Evolutionary conservation across 2,888 invertebrate genomes (phyloP), one percentile per base, ranked within the genome.

Genomic region (Cancer borealis): DNA sequence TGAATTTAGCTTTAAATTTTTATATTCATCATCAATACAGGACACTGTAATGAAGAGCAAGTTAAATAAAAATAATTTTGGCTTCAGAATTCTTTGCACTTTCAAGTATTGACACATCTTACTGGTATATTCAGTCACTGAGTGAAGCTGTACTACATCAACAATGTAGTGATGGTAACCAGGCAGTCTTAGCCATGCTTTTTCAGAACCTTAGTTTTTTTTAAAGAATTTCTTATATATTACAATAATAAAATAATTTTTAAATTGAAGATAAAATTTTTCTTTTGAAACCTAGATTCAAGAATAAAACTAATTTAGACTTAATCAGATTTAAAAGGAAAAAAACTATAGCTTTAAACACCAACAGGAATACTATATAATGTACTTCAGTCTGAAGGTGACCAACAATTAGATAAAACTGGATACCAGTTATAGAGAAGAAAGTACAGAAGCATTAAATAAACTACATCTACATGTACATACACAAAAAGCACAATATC

Each of bases 351-450:
- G 54, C 73, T 47, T 88, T 60, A 93, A 88, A 66, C 89, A 60
- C 90, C 90, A 45, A 47, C 84, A 91, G 46, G 54, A 87, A 54
- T 91, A 47, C 47, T 17, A 88, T 66, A 92, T 66, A 60, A 26
- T 73, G 87, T 94, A 79, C 90, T 93, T 92, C 94, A 94, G 91
- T 94, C 47, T 92, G 88, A 88, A 89, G 92, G 89, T 90, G 90
- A 92, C 89, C 60, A 90, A 6, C 73, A 92, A 46, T 79, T 90
- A 87, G 84, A 92, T 49, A 84, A 21, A 93, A 93, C 94, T 94
- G 94, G 94, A 94, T 94, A 94, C 94, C 94, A 94, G 94, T 94
- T n/a, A 92, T 94, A 94, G 90, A 84, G 49, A 90, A 26, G 17
- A 79, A 79, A n/a, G 54, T 91, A 87, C 45, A 90, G 73, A 46